These are phyloP conservation scores for Pristionchus maxplancki DNA, from an alignment of 2,888 invertebrate genomes.

Conservation along the genomic window DNA sequence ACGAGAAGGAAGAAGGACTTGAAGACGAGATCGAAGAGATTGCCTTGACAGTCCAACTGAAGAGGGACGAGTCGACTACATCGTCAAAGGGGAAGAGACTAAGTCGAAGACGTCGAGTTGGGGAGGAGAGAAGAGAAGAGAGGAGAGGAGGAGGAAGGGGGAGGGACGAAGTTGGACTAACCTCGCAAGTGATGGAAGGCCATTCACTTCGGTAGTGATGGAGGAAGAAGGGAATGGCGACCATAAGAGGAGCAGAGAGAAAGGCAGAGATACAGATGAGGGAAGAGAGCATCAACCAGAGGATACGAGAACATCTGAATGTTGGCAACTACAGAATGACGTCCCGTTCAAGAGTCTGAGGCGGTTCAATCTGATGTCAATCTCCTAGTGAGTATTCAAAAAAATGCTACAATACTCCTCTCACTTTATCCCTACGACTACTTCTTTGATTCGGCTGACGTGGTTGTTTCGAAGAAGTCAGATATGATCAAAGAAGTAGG, in stretches of 20 bases:
- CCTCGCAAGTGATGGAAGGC: constrained; percentile 59
- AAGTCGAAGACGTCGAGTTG: neutral
- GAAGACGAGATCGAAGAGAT: constrained; percentile 68
- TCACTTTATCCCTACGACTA: neutral
- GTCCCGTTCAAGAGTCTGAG: neutral
- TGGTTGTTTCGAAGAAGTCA: too few species aligned
- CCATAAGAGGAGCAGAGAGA: constrained; percentile 73
- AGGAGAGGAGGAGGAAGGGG: neutral
- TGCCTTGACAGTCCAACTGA: constrained; percentile 71
- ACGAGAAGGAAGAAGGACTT: constrained; percentile 70
- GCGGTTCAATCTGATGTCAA: neutral
- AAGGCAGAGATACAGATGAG: constrained; percentile 67
- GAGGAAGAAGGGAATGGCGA: constrained; percentile 65
- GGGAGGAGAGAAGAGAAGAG: neutral
- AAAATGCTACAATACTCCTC: neutral
- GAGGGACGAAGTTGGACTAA: neutral
- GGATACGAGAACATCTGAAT: constrained; percentile 70
- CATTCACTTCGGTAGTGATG: constrained; percentile 61
- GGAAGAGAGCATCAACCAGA: constrained; percentile 67
- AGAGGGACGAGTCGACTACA: constrained; percentile 33
- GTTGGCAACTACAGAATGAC: neutral
- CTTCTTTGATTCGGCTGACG: neutral
- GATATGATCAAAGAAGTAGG: neutral
- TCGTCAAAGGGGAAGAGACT: neutral
- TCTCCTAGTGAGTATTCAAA: neutral